Evolutionary conservation across 1,140 invertebrate genomes (phyloP).

Genomic region (Cheumatopsyche charites): DNA sequence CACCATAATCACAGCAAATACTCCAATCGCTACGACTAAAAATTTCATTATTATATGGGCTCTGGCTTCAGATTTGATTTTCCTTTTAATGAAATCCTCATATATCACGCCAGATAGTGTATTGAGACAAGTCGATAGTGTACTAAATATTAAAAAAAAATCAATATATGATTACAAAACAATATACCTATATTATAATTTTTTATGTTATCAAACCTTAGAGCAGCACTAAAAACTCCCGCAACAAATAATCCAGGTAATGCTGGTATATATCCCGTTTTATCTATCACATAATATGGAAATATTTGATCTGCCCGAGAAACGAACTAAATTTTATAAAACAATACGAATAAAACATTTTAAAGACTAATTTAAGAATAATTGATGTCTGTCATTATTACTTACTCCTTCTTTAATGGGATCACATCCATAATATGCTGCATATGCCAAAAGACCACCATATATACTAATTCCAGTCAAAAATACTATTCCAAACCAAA

Average conservation of each 20-base stretch:
- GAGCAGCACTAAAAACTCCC: conserved; percentile 71
- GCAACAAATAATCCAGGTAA: conserved; percentile 72
- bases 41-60: conserved; percentile 69
- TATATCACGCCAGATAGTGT: conserved; percentile 77
- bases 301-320: conserved; percentile 63
- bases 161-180: too few species aligned
- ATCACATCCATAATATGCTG: conserved; percentile 75
- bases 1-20: conserved; percentile 66
- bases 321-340: conserved; percentile 48
- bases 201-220: conserved; percentile 60
- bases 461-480: conserved; percentile 64
- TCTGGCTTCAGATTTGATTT: conserved; percentile 60
- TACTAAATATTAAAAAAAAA: conserved; percentile 59
- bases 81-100: conserved; percentile 73
- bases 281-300: conserved; percentile 70
- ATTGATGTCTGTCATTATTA: too few species aligned
- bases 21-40: conserved; percentile 63
- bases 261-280: conserved; percentile 62
- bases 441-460: conserved; percentile 74
- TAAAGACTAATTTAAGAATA: too few species aligned
- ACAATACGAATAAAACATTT: neutral
- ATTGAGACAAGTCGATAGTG: conserved; percentile 74
- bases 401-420: conserved; percentile 68
- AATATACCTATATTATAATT: too few species aligned
- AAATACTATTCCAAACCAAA: conserved; percentile 55